Conservation (phyloP, 2,797 vertebrate genomes). For the Coluber constrictor region DNA sequence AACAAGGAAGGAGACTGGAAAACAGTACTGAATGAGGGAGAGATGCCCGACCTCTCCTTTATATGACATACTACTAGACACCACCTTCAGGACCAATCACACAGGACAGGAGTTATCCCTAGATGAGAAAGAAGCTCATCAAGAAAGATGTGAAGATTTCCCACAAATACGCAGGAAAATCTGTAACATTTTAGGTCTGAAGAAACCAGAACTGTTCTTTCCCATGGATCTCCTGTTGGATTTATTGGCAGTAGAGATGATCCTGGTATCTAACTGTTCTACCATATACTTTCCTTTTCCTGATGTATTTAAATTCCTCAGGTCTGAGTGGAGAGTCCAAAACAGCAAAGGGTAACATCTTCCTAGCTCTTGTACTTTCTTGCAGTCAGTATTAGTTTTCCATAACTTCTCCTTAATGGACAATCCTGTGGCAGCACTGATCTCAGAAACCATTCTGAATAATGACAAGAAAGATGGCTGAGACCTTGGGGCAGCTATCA, state of each 20-base stretch:
- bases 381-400: background rate
- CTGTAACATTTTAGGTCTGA: background rate
- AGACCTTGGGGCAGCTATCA: background rate
- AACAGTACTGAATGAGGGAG: background rate
- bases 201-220: background rate
- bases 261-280: background rate
- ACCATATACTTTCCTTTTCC: background rate
- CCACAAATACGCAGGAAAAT: background rate
- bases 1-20: background rate
- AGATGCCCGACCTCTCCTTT: background rate
- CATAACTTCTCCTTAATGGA: background rate
- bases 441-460: background rate
- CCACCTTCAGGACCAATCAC: background rate
- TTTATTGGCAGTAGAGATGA: background rate
- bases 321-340: background rate
- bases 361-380: background rate
- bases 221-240: background rate
- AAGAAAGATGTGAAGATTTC: background rate
- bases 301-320: background rate
- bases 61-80: background rate
- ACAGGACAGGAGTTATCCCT: background rate
- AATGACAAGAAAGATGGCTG: background rate
- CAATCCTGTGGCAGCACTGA: background rate
- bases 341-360: background rate
- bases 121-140: background rate